Base-by-base conservation (phyloP, 2,888 invertebrate species). In the Fabriciana adippe region DNA sequence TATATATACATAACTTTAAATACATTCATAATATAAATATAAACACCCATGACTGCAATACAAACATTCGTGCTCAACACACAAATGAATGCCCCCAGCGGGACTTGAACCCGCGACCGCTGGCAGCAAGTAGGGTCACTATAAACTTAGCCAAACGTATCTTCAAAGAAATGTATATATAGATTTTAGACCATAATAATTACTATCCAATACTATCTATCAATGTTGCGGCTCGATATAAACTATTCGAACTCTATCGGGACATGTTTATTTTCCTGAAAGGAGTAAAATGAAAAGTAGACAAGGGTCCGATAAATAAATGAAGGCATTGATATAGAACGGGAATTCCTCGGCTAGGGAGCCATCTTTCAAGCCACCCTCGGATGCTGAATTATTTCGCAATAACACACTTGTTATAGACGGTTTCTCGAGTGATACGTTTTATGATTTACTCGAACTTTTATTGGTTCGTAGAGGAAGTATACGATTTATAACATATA, bases 371-470 rank as follows among this genome's bases (percentile, higher is more conserved):
- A 91, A 77, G 81, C 85, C 85, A 90, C 91, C 91, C 87, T 86
- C 83, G 76, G 80, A 89, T 89, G 86, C 89, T 92, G 92, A 92
- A 92, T 92, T 92, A 92, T 92, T 92, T 89, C 79, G 88, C 90
- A 90, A 92, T 92, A 92, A 92, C 91, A 91, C 89, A 91, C 91
- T 90, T 90, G 92, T 92, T 92, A 91, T 90, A 90, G 91, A 92
- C 92, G 83, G 90, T 91, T 61, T 90, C 88, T 86, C 84, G 84
- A 90, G 89, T 92, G 91, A 92, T 92, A 92, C 92, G 59, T 91
- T 92, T 90, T 92, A 92, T 92, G 92, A 92, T 92, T 92, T 92
- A 92, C 91, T 91, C 82, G 90, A 89, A 92, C 88, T 92, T 92
- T 92, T 92, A 92, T 92, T 92, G 92, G 92, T 90, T 91, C 92